phyloP scores from a whole-genome alignment of 2,797 vertebrate species.

The Pseudomugil gertrudae region DNA sequence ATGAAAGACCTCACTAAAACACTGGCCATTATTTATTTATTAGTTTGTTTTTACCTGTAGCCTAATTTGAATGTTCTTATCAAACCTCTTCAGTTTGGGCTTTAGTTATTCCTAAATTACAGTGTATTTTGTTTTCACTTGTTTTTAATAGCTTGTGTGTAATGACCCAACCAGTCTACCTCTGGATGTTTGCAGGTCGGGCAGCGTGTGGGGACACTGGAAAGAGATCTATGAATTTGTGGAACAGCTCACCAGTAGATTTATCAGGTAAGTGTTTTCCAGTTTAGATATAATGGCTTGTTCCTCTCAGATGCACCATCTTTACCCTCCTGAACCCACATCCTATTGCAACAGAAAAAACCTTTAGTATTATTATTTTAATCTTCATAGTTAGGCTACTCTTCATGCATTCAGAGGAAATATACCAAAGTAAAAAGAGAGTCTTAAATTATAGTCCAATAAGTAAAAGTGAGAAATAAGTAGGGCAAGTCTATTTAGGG shows the following conservation, averaged over 20 bases:
- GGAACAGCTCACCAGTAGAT: constrained; percentile 90
- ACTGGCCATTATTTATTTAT: too few species aligned
- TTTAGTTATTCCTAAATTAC: not conserved
- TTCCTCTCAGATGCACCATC: not conserved
- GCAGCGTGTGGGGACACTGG: constrained; percentile 92
- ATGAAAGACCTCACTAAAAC: too few species aligned
- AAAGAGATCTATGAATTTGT: constrained; percentile 92
- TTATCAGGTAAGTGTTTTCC: constrained; percentile 86
- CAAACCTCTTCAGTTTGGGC: not conserved
- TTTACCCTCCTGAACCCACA: not conserved
- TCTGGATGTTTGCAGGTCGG: constrained; percentile 85
- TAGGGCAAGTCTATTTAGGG: constrained; percentile 58
- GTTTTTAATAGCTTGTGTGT: not conserved
- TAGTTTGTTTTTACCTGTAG: too few species aligned
- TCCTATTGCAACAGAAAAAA: not conserved
- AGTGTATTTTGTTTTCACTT: not conserved
- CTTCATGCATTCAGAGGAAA: constrained; percentile 1
- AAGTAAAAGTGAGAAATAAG: constrained; percentile 27
- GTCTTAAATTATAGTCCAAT: constrained; percentile 36
- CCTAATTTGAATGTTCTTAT: too few species aligned
- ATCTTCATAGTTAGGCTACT: too few species aligned
- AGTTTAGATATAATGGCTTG: not conserved
- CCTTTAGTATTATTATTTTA: not conserved
- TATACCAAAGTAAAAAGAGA: constrained; percentile 17
- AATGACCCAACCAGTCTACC: too few species aligned